Conservation (phyloP, 2,797 vertebrate genomes). For the Ataeniobius toweri region DNA sequence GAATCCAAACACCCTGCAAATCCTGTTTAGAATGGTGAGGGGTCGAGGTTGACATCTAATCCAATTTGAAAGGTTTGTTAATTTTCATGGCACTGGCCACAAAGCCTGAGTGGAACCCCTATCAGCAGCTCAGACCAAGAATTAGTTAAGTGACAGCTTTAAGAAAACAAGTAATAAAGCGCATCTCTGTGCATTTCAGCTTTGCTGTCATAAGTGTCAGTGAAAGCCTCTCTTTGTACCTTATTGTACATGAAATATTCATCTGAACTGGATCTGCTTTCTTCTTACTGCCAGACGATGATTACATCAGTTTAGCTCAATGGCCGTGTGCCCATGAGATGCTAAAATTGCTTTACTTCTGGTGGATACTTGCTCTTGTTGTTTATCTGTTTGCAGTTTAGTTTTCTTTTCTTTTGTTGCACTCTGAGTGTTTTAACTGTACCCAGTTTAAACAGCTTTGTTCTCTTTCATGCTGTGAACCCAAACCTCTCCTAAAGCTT, state of each 20-base stretch:
- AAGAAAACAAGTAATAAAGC: slow-evolving; percentile 45
- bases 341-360: slow-evolving; percentile 59
- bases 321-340: slow-evolving; percentile 58
- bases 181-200: slow-evolving; percentile 34
- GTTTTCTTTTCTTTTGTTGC: slow-evolving; percentile 27
- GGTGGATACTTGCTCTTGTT: slow-evolving; percentile 33
- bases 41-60: slow-evolving; percentile 55
- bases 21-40: slow-evolving; percentile 48
- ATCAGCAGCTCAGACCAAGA: slow-evolving; percentile 45
- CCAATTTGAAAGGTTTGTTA: slow-evolving; percentile 48
- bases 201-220: slow-evolving; percentile 39
- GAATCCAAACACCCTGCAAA: slow-evolving; percentile 66
- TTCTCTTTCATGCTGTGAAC: slow-evolving; percentile 57
- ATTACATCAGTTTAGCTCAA: slow-evolving; percentile 58
- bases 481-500: slow-evolving; percentile 54
- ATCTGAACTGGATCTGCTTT: slow-evolving; percentile 38
- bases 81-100: slow-evolving; percentile 38
- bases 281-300: slow-evolving; percentile 43
- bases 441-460: slow-evolving; percentile 62
- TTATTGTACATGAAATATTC: slow-evolving; percentile 46
- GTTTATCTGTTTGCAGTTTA: slow-evolving; percentile 57
- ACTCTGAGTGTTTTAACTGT: slow-evolving; percentile 31
- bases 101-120: slow-evolving; percentile 27
- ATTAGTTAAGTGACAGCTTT: slow-evolving; percentile 54
- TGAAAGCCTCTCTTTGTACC: slow-evolving; percentile 50